Percentiles rank a stretch among this genome's conserved stretches.
These are phyloP conservation scores for Sarcophaga variegata DNA, from an alignment of 2,888 invertebrate genomes.

Conservation along the genomic window DNA sequence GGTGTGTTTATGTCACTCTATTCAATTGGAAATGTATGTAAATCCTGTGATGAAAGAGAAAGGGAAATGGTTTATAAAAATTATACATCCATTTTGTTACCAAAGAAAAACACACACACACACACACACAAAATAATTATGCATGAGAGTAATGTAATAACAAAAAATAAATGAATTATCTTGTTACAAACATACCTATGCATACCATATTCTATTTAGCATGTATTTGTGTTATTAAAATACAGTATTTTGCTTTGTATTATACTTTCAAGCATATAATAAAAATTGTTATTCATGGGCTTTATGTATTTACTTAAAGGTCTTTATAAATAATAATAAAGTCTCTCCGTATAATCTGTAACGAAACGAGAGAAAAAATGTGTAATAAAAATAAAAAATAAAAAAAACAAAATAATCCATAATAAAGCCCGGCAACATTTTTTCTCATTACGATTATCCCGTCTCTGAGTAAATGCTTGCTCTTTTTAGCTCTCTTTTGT, in stretches of 20 bases:
- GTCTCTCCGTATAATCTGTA: slow-evolving; percentile 16
- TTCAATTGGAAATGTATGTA: too few species aligned
- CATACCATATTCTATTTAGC: neutral
- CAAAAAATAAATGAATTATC: slow-evolving; percentile 13
- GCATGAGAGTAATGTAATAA: slow-evolving; percentile 3
- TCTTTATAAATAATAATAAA: slow-evolving; percentile 30
- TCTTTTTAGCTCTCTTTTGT: neutral
- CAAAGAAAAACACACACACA: slow-evolving; percentile 1
- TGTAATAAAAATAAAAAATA: neutral
- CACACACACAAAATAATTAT: neutral
- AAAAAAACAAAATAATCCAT: neutral
- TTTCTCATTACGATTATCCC: slow-evolving; percentile 24
- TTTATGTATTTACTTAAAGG: slow-evolving; percentile 20
- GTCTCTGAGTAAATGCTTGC: slow-evolving; percentile 22
- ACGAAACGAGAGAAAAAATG: slow-evolving; percentile 2
- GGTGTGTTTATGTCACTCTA: too few species aligned
- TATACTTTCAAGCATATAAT: neutral
- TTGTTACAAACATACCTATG: neutral
- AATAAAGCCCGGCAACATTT: slow-evolving; percentile 7
- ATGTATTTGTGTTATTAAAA: neutral
- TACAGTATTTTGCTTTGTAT: neutral
- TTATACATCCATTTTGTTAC: slow-evolving; percentile 48
- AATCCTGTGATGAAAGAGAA: too few species aligned
- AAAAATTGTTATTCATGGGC: neutral
- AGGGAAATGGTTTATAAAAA: slow-evolving; percentile 21